These are phyloP conservation scores for Brachionus rubens DNA, from an alignment of 1,140 invertebrate genomes.

Conservation along the genomic window DNA sequence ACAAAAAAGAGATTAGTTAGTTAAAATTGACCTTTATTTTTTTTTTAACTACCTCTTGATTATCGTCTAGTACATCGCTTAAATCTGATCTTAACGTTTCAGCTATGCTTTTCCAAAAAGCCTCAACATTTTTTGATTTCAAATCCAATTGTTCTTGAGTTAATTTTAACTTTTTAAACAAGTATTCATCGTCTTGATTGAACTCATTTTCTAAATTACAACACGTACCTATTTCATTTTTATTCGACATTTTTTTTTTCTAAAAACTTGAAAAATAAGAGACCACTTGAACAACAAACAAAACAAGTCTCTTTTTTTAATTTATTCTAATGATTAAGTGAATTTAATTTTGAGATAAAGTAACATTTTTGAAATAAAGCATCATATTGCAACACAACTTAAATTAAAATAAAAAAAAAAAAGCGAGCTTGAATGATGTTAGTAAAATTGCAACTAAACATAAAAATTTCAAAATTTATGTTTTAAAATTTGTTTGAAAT, in stretches of 20 bases:
- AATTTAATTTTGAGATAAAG: conserved; percentile 35
- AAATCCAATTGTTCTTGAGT: conserved; percentile 1
- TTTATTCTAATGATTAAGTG: too few species aligned
- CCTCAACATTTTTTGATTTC: not conserved
- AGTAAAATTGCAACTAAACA: conserved; percentile 10
- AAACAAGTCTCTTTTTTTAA: too few species aligned
- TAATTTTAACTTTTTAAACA: conserved; percentile 10
- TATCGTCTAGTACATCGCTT: not conserved
- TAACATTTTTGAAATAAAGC: not conserved
- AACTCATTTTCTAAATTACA: conserved; percentile 36
- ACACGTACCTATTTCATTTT: not conserved
- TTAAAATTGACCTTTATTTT: not conserved
- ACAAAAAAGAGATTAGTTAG: not conserved
- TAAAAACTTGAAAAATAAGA: too few species aligned
- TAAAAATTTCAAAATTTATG: not conserved
- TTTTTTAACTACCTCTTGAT: conserved; percentile 1
- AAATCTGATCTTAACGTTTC: conserved; percentile 7
- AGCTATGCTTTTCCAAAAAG: conserved; percentile 27
- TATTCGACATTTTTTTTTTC: not conserved
- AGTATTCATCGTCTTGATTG: conserved; percentile 11
- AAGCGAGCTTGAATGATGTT: conserved; percentile 9
- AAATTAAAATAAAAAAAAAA: not conserved
- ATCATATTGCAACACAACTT: conserved; percentile 17
- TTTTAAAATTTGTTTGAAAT: too few species aligned
- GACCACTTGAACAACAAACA: too few species aligned